Percentiles rank a stretch among this genome's conserved stretches.
Evolutionary conservation across 2,797 vertebrate genomes (phyloP).

Genomic region (Oceanodroma leucorhoa): DNA sequence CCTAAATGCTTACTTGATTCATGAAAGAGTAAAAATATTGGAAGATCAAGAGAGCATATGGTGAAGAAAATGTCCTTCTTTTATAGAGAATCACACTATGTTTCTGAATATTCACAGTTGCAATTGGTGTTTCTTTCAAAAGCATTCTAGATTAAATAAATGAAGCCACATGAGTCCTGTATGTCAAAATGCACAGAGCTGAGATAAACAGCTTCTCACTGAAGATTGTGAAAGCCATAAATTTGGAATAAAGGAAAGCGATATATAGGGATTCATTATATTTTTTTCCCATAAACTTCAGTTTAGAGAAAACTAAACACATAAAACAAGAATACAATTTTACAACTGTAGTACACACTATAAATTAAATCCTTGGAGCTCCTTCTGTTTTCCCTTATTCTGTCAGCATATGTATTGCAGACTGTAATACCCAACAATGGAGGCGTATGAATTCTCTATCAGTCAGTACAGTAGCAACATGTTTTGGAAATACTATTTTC

Average conservation of each 20-base stretch:
- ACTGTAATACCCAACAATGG: not conserved
- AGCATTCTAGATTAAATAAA: slow-evolving; percentile 17
- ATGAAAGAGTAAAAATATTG: not conserved
- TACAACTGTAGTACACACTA: not conserved
- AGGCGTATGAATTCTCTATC: not conserved
- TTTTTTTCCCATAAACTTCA: not conserved
- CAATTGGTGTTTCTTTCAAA: not conserved
- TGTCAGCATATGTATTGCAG: not conserved
- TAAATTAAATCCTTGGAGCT: not conserved
- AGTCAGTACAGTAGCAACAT: not conserved
- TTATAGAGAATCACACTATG: not conserved
- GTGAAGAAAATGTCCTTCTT: not conserved
- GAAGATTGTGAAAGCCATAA: not conserved
- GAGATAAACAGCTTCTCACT: slow-evolving; percentile 33
- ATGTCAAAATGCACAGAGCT: not conserved
- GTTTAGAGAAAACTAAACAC: slow-evolving; percentile 37
- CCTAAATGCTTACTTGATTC: not conserved
- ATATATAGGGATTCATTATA: not conserved
- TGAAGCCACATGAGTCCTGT: not conserved
- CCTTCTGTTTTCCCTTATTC: not conserved
- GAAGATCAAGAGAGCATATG: not conserved
- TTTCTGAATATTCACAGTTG: not conserved
- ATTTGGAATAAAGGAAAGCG: slow-evolving; percentile 3
- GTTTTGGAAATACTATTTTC: not conserved
- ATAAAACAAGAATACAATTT: slow-evolving; percentile 35